These are phyloP conservation scores for Himalopsyche phryganea DNA, from an alignment of 1,140 invertebrate species.

Conservation along the genomic window DNA sequence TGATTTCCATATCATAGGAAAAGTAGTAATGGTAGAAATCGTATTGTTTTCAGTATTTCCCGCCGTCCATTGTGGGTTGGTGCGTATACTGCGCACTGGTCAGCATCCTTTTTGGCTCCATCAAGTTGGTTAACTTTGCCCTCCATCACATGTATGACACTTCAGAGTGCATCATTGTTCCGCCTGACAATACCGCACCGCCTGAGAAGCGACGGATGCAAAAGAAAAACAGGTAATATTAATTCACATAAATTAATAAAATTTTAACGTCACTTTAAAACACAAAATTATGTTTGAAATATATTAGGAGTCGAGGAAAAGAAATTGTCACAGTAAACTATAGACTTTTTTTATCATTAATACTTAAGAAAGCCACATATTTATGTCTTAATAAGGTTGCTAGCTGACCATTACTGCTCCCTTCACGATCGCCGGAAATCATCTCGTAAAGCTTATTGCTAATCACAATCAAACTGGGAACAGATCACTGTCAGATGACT, in stretches of 20 bases:
- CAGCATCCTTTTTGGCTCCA: slow-evolving; percentile 70
- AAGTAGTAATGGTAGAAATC: no score
- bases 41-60: slow-evolving; percentile 73
- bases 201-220: slow-evolving; percentile 29
- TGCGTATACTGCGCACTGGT: slow-evolving; percentile 81
- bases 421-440: no score
- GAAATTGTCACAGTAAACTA: no score
- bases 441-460: no score
- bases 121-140: slow-evolving; percentile 88
- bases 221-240: slow-evolving; percentile 26
- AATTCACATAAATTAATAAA: background rate
- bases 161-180: slow-evolving; percentile 72
- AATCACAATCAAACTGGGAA: no score
- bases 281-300: background rate
- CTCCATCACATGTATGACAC: slow-evolving; percentile 96
- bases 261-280: background rate
- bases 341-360: no score
- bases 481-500: no score
- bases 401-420: no score
- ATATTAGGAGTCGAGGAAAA: background rate
- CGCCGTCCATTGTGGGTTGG: slow-evolving; percentile 81
- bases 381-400: no score
- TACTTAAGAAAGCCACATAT: no score
- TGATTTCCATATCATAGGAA: no score
- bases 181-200: slow-evolving; percentile 29